These are phyloP conservation scores for Blennius ocellaris DNA, from an alignment of 2,113 vertebrate species.

Conservation along the genomic window DNA sequence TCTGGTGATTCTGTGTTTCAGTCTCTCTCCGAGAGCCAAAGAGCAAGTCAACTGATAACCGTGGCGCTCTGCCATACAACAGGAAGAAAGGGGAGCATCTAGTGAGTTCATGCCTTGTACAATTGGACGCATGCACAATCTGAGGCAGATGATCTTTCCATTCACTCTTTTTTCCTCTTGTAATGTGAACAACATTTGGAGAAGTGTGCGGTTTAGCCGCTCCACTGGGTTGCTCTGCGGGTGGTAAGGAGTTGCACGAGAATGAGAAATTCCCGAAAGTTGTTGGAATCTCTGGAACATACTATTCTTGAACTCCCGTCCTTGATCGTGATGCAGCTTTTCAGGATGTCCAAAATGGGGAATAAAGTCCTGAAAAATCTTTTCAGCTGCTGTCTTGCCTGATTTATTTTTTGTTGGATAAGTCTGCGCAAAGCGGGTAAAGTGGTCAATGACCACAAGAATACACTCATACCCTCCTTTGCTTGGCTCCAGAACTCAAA, in stretches of 20 bases:
- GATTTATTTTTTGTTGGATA: background rate
- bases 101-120: background rate
- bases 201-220: background rate
- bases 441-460: no score
- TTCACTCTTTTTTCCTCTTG: background rate
- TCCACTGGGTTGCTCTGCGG: background rate
- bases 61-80: background rate
- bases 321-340: no score
- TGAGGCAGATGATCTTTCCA: background rate
- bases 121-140: background rate
- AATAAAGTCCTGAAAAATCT: no score
- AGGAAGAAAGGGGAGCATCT: background rate
- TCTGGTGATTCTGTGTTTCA: rapidly evolving
- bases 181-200: background rate
- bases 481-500: no score
- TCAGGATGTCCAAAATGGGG: no score
- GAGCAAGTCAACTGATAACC: rapidly evolving
- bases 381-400: background rate
- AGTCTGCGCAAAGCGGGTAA: no score
- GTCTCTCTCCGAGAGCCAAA: background rate
- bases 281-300: background rate
- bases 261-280: background rate
- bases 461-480: no score
- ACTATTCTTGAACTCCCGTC: no score
- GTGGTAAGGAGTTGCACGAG: background rate